These are phyloP conservation scores for Alligator mississippiensis DNA, from an alignment of 2,113 vertebrate species.

Conservation along the genomic window DNA sequence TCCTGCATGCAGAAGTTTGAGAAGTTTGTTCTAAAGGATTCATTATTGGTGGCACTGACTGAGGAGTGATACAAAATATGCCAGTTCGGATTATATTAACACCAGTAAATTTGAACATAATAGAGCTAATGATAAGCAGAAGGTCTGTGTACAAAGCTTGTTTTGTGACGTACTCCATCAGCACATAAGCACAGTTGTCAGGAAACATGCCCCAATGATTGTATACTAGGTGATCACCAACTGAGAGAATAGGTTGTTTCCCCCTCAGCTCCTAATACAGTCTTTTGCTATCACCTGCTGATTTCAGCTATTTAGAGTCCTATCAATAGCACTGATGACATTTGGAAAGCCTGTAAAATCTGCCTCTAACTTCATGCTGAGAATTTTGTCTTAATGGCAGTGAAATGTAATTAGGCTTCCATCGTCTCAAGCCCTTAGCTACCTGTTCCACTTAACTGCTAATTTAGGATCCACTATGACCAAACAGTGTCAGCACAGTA, in stretches of 20 bases:
- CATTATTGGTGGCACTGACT: rapidly evolving
- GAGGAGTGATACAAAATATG: not conserved
- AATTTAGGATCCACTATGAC: not conserved
- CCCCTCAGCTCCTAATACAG: not conserved
- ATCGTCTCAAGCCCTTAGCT: not conserved
- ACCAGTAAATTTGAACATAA: not conserved
- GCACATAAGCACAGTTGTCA: too few relatives aligned
- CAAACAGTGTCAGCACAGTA: not conserved
- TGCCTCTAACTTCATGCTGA: not conserved
- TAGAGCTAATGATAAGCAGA: not conserved
- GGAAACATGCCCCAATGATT: rapidly evolving
- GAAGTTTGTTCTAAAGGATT: not conserved
- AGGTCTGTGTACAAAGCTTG: not conserved
- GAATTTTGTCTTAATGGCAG: not conserved
- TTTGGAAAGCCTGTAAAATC: not conserved
- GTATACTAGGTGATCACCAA: not conserved
- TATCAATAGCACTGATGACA: not conserved
- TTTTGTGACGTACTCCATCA: not conserved
- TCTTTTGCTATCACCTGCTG: not conserved
- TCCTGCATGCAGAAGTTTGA: not conserved
- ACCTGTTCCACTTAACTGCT: not conserved
- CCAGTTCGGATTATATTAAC: not conserved
- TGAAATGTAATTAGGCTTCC: not conserved
- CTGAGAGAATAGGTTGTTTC: not conserved
- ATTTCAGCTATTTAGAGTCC: not conserved